Conservation (phyloP, 2,113 vertebrate genomes). For the Leptosomus discolor region DNA sequence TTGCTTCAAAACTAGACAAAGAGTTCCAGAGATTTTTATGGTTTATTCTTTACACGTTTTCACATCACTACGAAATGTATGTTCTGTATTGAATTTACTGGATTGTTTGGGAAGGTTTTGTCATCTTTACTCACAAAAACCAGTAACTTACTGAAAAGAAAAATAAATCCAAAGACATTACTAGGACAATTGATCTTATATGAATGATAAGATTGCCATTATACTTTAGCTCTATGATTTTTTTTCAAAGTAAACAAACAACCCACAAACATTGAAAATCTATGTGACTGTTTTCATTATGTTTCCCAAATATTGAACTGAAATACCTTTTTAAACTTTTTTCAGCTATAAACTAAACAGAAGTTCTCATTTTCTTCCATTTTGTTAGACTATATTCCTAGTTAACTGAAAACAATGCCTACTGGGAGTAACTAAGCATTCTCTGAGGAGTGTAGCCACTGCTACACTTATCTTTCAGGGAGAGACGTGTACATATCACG, state of each 20-base stretch:
- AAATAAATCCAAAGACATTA: neutral
- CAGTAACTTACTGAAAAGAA: neutral
- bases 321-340: neutral
- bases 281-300: neutral
- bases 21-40: neutral
- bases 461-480: neutral
- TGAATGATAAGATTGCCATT: neutral
- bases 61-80: neutral
- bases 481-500: neutral
- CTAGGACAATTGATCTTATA: neutral
- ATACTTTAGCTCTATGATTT: neutral
- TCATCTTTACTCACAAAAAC: neutral
- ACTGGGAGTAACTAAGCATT: neutral
- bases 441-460: neutral
- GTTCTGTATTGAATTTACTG: neutral
- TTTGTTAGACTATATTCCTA: neutral
- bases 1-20: slow-evolving; percentile 26
- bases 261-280: neutral
- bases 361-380: neutral
- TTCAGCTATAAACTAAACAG: neutral
- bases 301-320: neutral
- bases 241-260: neutral
- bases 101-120: neutral
- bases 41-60: neutral
- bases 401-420: neutral